Conservation (phyloP, 2,888 invertebrate species). For the Tenthredo mesomela region DNA sequence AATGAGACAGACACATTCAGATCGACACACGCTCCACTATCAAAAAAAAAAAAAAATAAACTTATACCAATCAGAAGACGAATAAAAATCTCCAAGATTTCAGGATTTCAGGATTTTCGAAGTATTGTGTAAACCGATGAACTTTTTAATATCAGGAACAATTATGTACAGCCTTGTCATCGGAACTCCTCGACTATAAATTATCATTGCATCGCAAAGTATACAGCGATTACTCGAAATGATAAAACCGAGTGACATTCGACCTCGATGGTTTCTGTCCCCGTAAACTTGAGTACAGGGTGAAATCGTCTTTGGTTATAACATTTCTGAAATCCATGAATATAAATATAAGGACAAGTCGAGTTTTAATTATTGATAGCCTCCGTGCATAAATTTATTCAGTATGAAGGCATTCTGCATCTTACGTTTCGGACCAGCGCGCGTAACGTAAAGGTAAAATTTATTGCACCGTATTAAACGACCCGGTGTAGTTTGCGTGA, state of each 20-base stretch:
- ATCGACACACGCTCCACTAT: too few species aligned
- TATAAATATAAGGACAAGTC: background rate
- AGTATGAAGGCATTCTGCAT: background rate
- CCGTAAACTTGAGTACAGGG: background rate
- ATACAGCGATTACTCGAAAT: background rate
- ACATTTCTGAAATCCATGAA: background rate
- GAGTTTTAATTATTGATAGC: constrained; percentile 23
- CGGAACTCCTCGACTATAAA: background rate
- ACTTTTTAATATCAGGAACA: background rate
- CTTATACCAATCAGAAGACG: too few species aligned
- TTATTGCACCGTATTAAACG: constrained; percentile 11
- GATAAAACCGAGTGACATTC: background rate
- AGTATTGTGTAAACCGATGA: too few species aligned
- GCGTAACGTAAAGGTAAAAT: background rate
- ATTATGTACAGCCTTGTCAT: background rate
- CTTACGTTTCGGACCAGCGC: background rate
- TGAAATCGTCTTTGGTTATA: constrained; percentile 4
- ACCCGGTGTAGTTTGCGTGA: background rate
- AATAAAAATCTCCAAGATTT: too few species aligned
- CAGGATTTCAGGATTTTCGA: too few species aligned
- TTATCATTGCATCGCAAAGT: background rate
- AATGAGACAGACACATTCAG: too few species aligned
- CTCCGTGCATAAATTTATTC: constrained; percentile 7
- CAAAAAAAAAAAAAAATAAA: too few species aligned
- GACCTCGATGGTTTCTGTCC: background rate